Base-by-base conservation (phyloP, 2,888 invertebrate species). In the Tineola bisselliella region DNA sequence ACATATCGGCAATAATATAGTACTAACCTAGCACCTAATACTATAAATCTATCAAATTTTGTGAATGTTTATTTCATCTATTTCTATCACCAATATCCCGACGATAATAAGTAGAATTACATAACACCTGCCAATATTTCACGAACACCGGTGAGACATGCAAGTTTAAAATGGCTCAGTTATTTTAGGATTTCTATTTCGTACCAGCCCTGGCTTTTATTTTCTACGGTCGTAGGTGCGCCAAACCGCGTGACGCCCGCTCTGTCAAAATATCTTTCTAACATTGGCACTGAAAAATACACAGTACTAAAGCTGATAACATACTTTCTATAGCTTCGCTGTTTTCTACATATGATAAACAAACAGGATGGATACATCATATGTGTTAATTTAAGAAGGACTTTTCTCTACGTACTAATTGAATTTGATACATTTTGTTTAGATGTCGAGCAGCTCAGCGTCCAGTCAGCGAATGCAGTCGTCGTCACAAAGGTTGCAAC, bases 391-490 rank as follows among this genome's bases (percentile, higher is more conserved):
- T 6, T 4, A 25, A 25, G 25, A 25, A 25, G 6, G 4, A 6
- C 25, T 25, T 2, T 25, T 25, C 25, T 25, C 25, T 25, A 25
- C 4, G 25, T 25, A 25, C 6, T 25, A 25, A 25, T 25, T 25
- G 25, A 25, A 25, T 25, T 25, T 25, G 2, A 25, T 6, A 25
- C 6, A 25, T 54, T 25, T 31, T 58, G 73, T 70, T 43, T 72
- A 82, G 82, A 83, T 88, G 88, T 87, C 87, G 62, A 90, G 88
- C 66, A 90, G 88, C 66, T 74, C 70, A 67, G 84, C 89, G 66
- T 88, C 89, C 63, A 90, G 81, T 77, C 89, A 84, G 84, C 89
- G 83, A 76, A 86, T 76, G 77, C 89, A 89, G 78, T 87, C 88
- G 81, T 88, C 84, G 70, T 87, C 89, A 65, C 89, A 89, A 69